Percentiles rank a stretch among this genome's conserved stretches.
Evolutionary conservation across 1,140 invertebrate genomes (phyloP).

Genomic region (Leptonema lineaticorne): DNA sequence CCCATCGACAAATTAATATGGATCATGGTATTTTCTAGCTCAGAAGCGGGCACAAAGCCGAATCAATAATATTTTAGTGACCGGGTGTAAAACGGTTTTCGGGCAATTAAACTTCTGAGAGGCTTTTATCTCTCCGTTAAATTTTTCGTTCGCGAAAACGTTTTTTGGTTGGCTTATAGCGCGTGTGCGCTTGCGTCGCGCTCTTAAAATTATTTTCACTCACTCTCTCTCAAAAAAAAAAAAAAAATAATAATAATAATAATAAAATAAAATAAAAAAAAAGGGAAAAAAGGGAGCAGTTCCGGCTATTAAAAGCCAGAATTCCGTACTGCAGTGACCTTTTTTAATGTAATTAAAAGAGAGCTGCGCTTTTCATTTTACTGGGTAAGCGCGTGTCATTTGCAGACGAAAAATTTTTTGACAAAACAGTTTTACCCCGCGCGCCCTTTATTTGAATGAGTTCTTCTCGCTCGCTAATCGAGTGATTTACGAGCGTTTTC

Average conservation of each 20-base stretch:
- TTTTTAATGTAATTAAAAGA: slow-evolving; percentile 17
- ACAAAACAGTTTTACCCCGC: neutral
- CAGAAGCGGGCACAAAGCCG: neutral
- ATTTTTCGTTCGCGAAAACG: slow-evolving; percentile 7
- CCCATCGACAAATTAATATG: slow-evolving; percentile 22
- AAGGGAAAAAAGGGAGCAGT: neutral
- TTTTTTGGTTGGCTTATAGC: too few species aligned
- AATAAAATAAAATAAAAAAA: too few species aligned
- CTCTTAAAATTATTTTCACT: slow-evolving; percentile 3
- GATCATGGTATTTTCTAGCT: neutral
- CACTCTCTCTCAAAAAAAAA: neutral
- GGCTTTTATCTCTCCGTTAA: slow-evolving; percentile 28
- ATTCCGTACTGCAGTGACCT: slow-evolving; percentile 4
- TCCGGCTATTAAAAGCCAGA: neutral
- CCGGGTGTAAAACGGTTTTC: slow-evolving; percentile 22
- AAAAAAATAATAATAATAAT: too few species aligned
- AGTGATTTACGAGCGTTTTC: slow-evolving; percentile 4
- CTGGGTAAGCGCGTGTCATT: neutral
- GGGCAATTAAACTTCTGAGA: slow-evolving; percentile 27
- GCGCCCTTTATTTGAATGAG: neutral
- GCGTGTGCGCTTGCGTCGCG: neutral
- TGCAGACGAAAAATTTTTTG: slow-evolving; percentile 7
- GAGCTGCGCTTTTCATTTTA: neutral
- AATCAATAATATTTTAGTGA: slow-evolving; percentile 27
- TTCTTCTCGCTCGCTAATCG: slow-evolving; percentile 8